phyloP scores from a whole-genome alignment of 1,140 invertebrate genomes.

The Danaus plexippus region DNA sequence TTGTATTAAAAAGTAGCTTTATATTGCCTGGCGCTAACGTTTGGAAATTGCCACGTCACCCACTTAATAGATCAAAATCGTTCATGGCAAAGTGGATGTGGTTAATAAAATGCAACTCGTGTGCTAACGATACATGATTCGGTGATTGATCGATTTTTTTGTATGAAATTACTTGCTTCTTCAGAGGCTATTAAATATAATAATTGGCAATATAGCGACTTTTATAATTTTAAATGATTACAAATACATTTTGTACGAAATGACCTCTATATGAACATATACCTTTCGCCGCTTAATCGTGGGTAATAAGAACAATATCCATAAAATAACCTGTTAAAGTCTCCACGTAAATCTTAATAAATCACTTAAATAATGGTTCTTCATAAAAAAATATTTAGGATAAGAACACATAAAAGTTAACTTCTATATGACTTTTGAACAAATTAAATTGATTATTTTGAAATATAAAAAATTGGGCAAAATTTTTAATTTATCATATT shows the following conservation, averaged over 20 bases:
- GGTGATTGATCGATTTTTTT: slow-evolving; percentile 62
- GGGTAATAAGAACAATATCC: too few species aligned
- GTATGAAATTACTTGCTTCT: slow-evolving; percentile 39
- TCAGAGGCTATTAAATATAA: slow-evolving; percentile 41
- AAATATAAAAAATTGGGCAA: background rate
- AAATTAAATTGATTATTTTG: slow-evolving; percentile 1
- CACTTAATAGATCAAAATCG: slow-evolving; percentile 69
- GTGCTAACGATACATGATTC: slow-evolving; percentile 62
- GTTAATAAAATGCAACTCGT: slow-evolving; percentile 54
- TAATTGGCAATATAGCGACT: too few species aligned
- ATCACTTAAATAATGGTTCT: background rate
- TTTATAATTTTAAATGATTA: too few species aligned
- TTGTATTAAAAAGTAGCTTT: slow-evolving; percentile 65
- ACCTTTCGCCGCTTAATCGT: too few species aligned
- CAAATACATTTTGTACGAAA: too few species aligned
- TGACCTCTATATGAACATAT: too few species aligned
- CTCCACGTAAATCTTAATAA: too few species aligned
- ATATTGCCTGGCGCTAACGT: slow-evolving; percentile 59
- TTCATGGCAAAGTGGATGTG: slow-evolving; percentile 48
- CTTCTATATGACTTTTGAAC: too few species aligned
- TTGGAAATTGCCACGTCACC: slow-evolving; percentile 48
- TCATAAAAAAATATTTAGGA: slow-evolving; percentile 2
- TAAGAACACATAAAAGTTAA: background rate
- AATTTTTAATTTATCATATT: too few species aligned
- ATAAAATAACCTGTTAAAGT: too few species aligned